Conservation (phyloP, 2,888 invertebrate species). For the Zele albiditarsus region DNA sequence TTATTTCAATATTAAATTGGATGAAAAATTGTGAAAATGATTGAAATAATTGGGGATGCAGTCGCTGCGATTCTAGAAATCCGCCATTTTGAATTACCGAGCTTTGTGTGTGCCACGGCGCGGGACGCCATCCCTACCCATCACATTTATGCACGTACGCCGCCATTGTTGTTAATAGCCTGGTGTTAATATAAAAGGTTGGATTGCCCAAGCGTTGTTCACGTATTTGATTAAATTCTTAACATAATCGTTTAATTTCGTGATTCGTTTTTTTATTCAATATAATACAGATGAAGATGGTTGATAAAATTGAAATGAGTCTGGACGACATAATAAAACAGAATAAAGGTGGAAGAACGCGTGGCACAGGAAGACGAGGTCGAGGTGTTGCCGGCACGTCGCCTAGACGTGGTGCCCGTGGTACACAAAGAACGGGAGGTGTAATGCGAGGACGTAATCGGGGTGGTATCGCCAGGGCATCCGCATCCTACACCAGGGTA, state of each 20-base stretch:
- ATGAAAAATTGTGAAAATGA: neutral
- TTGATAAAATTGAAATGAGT: constrained; percentile 97
- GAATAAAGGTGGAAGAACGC: constrained; percentile 81
- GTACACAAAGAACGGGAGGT: constrained; percentile 71
- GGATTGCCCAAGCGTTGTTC: constrained; percentile 1
- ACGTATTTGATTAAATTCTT: neutral
- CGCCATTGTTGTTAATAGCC: constrained; percentile 26
- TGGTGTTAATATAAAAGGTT: constrained; percentile 12
- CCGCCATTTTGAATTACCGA: constrained; percentile 6
- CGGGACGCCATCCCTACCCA: constrained; percentile 15
- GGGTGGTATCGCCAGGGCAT: constrained; percentile 77
- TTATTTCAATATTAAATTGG: neutral
- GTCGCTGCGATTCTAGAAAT: neutral
- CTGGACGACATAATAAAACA: constrained; percentile 97
- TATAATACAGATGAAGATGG: constrained; percentile 78
- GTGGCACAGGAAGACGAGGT: constrained; percentile 76
- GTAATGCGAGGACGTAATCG: constrained; percentile 82
- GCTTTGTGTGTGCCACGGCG: constrained; percentile 17
- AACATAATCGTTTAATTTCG: neutral
- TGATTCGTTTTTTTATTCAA: neutral
- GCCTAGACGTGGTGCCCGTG: constrained; percentile 73
- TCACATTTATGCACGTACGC: neutral
- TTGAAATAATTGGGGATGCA: neutral
- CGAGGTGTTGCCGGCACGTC: constrained; percentile 74
- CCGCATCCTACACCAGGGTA: constrained; percentile 80